phyloP scores from a whole-genome alignment of 2,113 vertebrate genomes.

The Butastur rufipennis region DNA sequence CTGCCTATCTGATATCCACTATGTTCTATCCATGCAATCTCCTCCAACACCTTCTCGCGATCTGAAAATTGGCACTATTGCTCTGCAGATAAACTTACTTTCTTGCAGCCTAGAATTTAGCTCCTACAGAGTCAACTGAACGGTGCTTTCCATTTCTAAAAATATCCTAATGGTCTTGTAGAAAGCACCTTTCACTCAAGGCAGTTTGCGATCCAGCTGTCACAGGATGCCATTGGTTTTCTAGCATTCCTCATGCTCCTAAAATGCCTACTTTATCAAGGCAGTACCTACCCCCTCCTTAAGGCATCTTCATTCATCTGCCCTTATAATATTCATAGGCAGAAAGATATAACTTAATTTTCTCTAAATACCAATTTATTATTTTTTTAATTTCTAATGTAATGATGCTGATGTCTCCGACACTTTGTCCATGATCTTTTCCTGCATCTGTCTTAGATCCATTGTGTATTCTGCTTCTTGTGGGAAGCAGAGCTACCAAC shows the following conservation, averaged over 20 bases:
- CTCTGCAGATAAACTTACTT: not conserved
- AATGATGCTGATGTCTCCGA: not conserved
- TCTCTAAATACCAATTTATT: not conserved
- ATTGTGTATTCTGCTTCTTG: not conserved
- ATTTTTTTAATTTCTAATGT: not conserved
- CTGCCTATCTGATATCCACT: not conserved
- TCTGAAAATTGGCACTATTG: fast-evolving
- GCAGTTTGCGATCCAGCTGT: not conserved
- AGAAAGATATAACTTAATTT: not conserved
- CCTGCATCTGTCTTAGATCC: not conserved
- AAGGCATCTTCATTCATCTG: not conserved
- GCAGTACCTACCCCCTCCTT: not conserved
- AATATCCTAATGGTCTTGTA: not conserved
- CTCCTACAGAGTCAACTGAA: not conserved
- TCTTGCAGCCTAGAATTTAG: not conserved
- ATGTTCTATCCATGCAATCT: fast-evolving
- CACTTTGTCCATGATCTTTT: not conserved
- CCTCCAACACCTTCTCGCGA: not conserved
- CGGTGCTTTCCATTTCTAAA: fast-evolving
- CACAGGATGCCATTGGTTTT: not conserved
- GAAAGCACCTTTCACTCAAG: not conserved
- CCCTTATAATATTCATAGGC: not conserved
- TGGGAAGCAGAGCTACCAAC: not conserved
- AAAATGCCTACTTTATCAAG: not conserved
- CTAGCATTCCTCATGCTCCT: not conserved